Conservation (phyloP, 1,140 invertebrate species). For the Cotesia chilonis region DNA sequence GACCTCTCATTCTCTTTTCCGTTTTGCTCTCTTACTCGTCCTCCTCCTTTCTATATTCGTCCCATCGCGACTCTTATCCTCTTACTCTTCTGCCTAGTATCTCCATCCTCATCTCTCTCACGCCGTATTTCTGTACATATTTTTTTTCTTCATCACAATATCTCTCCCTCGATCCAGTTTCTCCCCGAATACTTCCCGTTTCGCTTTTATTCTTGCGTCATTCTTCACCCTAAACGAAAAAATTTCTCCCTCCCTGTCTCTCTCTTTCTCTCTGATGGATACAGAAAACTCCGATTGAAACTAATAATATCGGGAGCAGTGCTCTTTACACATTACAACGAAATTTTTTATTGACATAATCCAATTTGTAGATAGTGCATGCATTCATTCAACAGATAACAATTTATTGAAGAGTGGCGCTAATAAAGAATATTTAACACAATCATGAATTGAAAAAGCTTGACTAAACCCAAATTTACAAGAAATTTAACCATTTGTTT, state of each 20-base stretch:
- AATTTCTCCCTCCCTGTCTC: neutral
- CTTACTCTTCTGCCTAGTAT: slow-evolving; percentile 33
- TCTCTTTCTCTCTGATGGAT: slow-evolving; percentile 1
- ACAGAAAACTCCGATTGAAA: slow-evolving; percentile 51
- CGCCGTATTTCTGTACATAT: slow-evolving; percentile 14
- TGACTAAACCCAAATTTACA: too few relatives aligned
- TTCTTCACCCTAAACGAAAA: slow-evolving; percentile 2
- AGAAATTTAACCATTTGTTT: too few relatives aligned
- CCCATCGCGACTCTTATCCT: slow-evolving; percentile 37
- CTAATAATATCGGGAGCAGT: slow-evolving; percentile 57
- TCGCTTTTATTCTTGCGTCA: slow-evolving; percentile 6
- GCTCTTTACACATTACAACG: slow-evolving; percentile 1
- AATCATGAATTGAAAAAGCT: too few relatives aligned
- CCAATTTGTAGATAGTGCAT: slow-evolving; percentile 9
- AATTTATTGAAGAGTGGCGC: too few relatives aligned
- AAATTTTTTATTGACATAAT: neutral
- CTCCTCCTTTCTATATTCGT: slow-evolving; percentile 21
- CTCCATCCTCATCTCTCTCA: slow-evolving; percentile 23
- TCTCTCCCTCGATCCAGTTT: slow-evolving; percentile 51
- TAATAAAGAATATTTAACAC: too few relatives aligned
- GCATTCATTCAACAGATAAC: slow-evolving; percentile 13
- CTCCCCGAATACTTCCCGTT: slow-evolving; percentile 40
- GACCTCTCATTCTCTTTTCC: slow-evolving; percentile 53
- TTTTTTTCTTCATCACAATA: slow-evolving; percentile 8
- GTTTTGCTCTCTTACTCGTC: slow-evolving; percentile 21